These are phyloP conservation scores for Spea bombifrons DNA, from an alignment of 2,113 vertebrate genomes.

Conservation along the genomic window DNA sequence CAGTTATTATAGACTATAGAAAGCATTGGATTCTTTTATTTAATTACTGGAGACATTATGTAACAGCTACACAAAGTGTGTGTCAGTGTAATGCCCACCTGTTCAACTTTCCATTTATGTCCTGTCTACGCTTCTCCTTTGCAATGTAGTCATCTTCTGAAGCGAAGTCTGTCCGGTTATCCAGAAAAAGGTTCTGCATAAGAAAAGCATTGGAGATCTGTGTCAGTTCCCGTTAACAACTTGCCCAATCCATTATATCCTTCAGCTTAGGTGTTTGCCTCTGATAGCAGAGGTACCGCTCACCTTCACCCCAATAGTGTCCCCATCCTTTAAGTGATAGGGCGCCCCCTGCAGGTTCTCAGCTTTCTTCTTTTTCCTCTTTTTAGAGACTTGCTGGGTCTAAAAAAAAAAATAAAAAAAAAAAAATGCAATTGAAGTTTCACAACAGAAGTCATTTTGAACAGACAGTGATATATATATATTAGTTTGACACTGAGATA, in stretches of 20 bases:
- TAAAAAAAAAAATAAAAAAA: conserved; percentile 57
- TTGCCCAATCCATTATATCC: not conserved
- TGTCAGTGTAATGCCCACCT: conserved; percentile 55
- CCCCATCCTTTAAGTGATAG: conserved; percentile 86
- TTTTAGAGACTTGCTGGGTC: conserved; percentile 84
- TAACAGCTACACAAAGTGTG: no score
- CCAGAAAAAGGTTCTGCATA: conserved; percentile 78
- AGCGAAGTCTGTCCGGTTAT: conserved; percentile 75
- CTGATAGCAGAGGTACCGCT: not conserved
- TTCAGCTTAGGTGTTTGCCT: not conserved
- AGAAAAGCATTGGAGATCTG: not conserved
- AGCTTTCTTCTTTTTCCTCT: conserved; percentile 83
- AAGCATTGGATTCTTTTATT: no score
- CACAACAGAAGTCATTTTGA: no score
- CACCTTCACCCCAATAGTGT: conserved; percentile 85
- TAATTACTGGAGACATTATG: no score
- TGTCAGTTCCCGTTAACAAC: not conserved
- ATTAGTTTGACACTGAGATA: no score
- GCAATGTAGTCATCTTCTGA: conserved; percentile 71
- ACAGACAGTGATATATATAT: no score
- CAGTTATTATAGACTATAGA: not conserved
- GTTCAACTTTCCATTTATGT: conserved; percentile 64
- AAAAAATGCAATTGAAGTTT: no score
- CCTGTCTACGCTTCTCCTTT: conserved; percentile 70
- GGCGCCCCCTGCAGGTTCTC: conserved; percentile 79